phyloP scores from a whole-genome alignment of 2,797 vertebrate species.

The Buceros bicornis region DNA sequence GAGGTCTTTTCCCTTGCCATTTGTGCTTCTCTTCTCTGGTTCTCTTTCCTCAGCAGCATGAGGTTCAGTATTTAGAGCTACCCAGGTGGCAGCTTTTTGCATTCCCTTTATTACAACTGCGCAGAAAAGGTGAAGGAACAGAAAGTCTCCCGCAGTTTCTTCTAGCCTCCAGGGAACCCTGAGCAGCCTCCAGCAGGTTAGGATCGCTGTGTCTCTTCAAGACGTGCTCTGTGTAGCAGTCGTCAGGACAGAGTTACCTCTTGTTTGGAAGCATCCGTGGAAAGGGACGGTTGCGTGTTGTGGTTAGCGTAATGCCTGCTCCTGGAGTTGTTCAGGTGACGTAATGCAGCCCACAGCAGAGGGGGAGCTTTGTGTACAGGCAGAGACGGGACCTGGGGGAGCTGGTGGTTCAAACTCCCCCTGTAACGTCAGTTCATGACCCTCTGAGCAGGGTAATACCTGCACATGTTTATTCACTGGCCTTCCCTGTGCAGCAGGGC shows the following conservation, averaged over 20 bases:
- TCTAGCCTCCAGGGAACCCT: not conserved
- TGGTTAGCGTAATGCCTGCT: not conserved
- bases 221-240: not conserved
- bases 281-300: not conserved
- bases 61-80: not conserved
- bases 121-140: not conserved
- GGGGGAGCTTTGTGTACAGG: not conserved
- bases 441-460: not conserved
- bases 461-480: not conserved
- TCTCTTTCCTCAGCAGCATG: not conserved
- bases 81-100: not conserved
- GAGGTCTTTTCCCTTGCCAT: not conserved
- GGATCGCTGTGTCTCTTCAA: not conserved
- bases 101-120: not conserved
- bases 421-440: not conserved
- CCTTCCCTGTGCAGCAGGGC: not conserved
- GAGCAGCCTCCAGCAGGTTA: not conserved
- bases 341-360: not conserved
- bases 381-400: not conserved
- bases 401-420: not conserved
- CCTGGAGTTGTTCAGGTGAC: not conserved
- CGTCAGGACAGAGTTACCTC: not conserved
- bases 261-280: not conserved
- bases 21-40: not conserved
- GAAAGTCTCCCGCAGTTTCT: not conserved